A percentile compares a stretch with the other conserved stretches of the same genome.
Conservation (phyloP, 1,140 invertebrate genomes). For the Ridgeia piscesae region DNA sequence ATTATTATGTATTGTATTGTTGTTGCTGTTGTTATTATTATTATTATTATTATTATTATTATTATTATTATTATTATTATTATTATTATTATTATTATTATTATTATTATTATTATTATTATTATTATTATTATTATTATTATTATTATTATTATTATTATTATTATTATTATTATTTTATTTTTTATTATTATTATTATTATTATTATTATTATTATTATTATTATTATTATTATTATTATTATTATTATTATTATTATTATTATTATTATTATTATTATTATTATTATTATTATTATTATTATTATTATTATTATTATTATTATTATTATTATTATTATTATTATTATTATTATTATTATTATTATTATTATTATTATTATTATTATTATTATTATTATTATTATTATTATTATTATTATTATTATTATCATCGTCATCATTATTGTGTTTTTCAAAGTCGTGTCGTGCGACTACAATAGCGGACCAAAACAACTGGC, state of each 20-base stretch:
- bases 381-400: conserved; percentile 14
- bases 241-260: conserved; percentile 14
- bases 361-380: conserved; percentile 14
- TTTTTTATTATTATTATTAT: neutral
- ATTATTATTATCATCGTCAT: conserved; percentile 14
- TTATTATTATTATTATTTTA: too few relatives aligned
- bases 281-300: conserved; percentile 14
- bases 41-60: too few relatives aligned
- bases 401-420: conserved; percentile 14
- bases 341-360: conserved; percentile 14
- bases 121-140: too few relatives aligned
- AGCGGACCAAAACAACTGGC: too few relatives aligned
- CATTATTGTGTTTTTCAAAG: conserved; percentile 11
- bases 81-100: too few relatives aligned
- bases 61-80: too few relatives aligned
- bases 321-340: conserved; percentile 14
- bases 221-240: conserved; percentile 14
- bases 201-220: neutral
- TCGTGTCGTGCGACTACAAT: too few relatives aligned
- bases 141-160: too few relatives aligned
- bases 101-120: too few relatives aligned
- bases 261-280: conserved; percentile 14
- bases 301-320: conserved; percentile 14
- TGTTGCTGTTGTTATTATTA: too few relatives aligned
- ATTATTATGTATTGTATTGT: too few relatives aligned